These are phyloP conservation scores for Anguilla japonica DNA, from an alignment of 2,113 vertebrate species.

Conservation along the genomic window DNA sequence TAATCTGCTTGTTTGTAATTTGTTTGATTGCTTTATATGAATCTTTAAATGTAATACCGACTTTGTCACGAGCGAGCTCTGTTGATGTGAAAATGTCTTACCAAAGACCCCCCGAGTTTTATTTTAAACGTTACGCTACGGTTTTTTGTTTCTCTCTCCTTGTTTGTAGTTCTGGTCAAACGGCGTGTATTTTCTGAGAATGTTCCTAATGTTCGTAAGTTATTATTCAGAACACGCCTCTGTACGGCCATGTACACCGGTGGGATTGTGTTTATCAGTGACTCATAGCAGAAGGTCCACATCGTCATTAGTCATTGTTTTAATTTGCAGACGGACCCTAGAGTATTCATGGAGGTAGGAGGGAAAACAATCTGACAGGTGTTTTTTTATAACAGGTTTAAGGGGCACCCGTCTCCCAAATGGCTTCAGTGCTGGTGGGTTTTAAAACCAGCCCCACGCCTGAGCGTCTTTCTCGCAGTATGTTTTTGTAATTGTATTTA, in stretches of 20 bases:
- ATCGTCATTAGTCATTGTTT: not conserved
- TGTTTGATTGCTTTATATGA: slow-evolving; percentile 24
- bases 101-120: not conserved
- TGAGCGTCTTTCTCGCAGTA: not conserved
- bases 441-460: not conserved
- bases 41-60: slow-evolving; percentile 18
- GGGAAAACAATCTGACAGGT: not conserved
- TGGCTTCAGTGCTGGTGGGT: not conserved
- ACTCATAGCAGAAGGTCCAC: not conserved
- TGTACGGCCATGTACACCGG: not conserved
- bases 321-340: not conserved
- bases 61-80: not conserved
- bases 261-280: not conserved
- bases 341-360: not conserved
- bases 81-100: not conserved
- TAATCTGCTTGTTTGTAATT: slow-evolving; percentile 9
- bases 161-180: not conserved
- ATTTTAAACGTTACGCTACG: not conserved
- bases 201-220: not conserved
- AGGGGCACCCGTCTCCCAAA: not conserved
- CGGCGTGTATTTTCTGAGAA: not conserved
- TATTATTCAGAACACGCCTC: not conserved
- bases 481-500: not conserved
- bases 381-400: not conserved
- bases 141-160: not conserved